Base-by-base conservation (phyloP, 2,888 invertebrate genomes). In the Papilio demoleus region DNA sequence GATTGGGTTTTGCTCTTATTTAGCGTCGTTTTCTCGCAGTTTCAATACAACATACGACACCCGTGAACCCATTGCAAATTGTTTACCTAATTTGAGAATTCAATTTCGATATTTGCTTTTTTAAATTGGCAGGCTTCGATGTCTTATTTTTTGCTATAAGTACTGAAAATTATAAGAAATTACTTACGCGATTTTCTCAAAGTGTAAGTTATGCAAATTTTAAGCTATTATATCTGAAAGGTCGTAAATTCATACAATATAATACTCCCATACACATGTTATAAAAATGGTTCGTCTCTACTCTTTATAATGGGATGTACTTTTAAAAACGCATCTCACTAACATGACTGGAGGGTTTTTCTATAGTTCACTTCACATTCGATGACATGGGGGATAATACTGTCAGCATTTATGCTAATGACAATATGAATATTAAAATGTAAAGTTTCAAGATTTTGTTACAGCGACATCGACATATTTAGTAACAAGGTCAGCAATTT, bases 1-100 rank as follows among this genome's bases (percentile, higher is more conserved):
- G 85, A 86, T 82, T 73, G 75, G 72, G 86, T 86, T 85, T 83
- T 83, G 60, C 69, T 69, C 65, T 69, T 65, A 65, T 65, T 69
- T 59, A 79, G 79, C 79, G 73, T 47, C 77, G 72, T 73, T 40
- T 50, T 64, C 70, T 71, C 53, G 47, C 47, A 70, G 67, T 74
- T 75, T 79, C 75, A 71, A 65, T 76, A 73, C 78, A 72, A 65
- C 62, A 50, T 61, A 61, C 47, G 71, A 71, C 61, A 68, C 58
- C 65, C 50, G 58, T 61, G 47, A 66, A 42, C 63, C 65, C 14
- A 61, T 50, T 70, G 56, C 50, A 66, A 70, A 68, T 60, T 60
- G 66, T 66, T 58, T 66, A 45, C 19, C 61, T 66, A 66, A 66
- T 66, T 60, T 60, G 17, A 66, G 17, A 56, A 67, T 62, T 67